A percentile compares a stretch with the other conserved stretches of the same genome.
Evolutionary conservation across 2,888 invertebrate species (phyloP).

Genomic region (Automeris io): DNA sequence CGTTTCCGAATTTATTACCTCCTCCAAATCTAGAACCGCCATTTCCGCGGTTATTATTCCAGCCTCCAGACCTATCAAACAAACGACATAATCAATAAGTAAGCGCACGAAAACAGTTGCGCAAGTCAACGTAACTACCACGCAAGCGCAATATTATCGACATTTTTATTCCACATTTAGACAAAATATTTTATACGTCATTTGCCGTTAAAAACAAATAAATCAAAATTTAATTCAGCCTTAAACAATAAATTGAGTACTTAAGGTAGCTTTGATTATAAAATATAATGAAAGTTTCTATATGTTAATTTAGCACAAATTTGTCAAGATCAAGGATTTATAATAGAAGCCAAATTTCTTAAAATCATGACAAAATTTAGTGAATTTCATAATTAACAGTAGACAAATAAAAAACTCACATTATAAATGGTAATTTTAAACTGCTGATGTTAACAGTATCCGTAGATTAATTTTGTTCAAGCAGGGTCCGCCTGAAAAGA

Average conservation of each 20-base stretch:
- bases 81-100: slow-evolving; percentile 11
- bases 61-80: slow-evolving; percentile 56
- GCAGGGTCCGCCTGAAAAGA: slow-evolving; percentile 63
- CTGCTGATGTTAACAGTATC: slow-evolving; percentile 42
- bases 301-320: no score
- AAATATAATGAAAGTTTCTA: no score
- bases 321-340: no score
- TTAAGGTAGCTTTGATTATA: no score
- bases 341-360: no score
- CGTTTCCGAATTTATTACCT: slow-evolving; percentile 26
- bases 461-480: slow-evolving; percentile 31
- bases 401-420: slow-evolving; percentile 45
- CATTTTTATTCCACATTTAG: no score
- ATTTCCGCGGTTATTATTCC: slow-evolving; percentile 67
- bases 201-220: no score
- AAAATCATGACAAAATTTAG: no score
- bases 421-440: slow-evolving; percentile 28
- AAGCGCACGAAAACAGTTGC: not conserved
- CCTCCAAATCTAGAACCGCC: slow-evolving; percentile 57
- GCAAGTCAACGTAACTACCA: slow-evolving; percentile 5
- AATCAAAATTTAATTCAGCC: no score
- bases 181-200: no score
- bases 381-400: not conserved
- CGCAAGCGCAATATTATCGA: slow-evolving; percentile 11
- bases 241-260: no score